Evolutionary conservation across 2,888 invertebrate species (phyloP).

Genomic region (Acholoe squamosa): DNA sequence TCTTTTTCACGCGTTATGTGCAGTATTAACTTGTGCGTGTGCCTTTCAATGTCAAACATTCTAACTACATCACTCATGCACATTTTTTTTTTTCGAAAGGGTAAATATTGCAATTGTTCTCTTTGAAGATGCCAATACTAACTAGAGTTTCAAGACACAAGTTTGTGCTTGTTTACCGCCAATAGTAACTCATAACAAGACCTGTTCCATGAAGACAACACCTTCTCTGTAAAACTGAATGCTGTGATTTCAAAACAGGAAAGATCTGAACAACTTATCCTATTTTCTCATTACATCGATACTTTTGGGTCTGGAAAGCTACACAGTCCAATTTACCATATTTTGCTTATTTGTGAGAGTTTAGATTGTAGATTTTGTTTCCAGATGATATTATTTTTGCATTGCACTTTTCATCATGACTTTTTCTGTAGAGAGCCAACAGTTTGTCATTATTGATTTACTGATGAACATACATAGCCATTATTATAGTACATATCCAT

Average conservation of each 20-base stretch:
- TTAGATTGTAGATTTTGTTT: background rate
- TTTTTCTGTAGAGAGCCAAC: background rate
- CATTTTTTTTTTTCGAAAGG: background rate
- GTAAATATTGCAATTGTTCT: background rate
- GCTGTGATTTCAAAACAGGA: background rate
- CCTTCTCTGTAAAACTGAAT: background rate
- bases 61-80: background rate
- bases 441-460: background rate
- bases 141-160: too few species aligned
- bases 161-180: too few species aligned
- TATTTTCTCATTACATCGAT: background rate
- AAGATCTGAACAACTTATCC: background rate
- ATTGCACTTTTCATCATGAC: background rate
- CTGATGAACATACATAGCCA: background rate
- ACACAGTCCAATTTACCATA: constrained; percentile 13
- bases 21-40: background rate
- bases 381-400: background rate
- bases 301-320: constrained; percentile 37
- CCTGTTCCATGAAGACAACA: background rate
- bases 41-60: background rate
- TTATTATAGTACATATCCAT: background rate
- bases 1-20: background rate
- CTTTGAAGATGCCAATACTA: background rate
- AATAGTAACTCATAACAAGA: background rate
- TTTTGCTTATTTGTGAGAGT: background rate